These are phyloP conservation scores for Megalonaias nervosa DNA, from an alignment of 1,140 invertebrate species.

Conservation along the genomic window DNA sequence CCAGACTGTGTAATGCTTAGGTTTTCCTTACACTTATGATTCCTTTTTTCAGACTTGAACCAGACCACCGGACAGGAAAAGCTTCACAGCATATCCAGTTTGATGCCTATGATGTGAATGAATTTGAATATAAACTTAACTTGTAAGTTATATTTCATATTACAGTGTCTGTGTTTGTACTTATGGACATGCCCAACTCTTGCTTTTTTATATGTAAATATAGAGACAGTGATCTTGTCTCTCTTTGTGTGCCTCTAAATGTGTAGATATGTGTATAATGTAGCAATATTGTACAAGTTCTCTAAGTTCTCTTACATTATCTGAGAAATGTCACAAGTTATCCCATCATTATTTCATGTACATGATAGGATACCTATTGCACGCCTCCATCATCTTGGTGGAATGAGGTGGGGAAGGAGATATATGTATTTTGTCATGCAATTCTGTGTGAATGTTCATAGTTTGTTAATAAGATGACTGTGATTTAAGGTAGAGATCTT, in stretches of 20 bases:
- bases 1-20: background rate
- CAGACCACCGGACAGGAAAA: slow-evolving; percentile 65
- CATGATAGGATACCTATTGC: no score
- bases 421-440: no score
- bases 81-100: slow-evolving; percentile 69
- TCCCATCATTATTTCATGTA: no score
- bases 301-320: background rate
- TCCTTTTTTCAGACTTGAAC: slow-evolving; percentile 52
- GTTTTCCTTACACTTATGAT: background rate
- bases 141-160: slow-evolving; percentile 56
- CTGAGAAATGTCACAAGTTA: no score
- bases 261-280: background rate
- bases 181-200: no score
- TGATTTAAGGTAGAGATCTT: no score
- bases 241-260: background rate
- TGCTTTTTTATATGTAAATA: background rate
- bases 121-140: slow-evolving; percentile 71
- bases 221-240: background rate
- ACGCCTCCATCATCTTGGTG: no score
- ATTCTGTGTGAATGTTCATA: no score
- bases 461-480: no score
- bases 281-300: background rate
- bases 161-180: no score
- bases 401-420: no score
- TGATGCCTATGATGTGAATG: slow-evolving; percentile 70